A percentile compares a stretch with the other conserved stretches of the same genome.
phyloP scores from a whole-genome alignment of 2,888 invertebrate species.

The Agrotis segetum region DNA sequence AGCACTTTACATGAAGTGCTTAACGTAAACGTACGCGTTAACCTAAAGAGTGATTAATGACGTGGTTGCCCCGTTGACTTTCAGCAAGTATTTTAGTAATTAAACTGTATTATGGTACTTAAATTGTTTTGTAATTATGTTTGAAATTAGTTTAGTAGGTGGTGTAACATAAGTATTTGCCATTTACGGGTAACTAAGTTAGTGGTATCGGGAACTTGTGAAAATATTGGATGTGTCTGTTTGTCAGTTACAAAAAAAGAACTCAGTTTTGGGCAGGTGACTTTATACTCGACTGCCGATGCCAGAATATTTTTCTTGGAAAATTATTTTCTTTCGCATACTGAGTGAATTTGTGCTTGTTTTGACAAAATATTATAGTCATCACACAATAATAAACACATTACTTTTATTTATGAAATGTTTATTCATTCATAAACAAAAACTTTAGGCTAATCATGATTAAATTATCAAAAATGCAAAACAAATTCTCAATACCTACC shows the following conservation, averaged over 20 bases:
- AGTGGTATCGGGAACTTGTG: not conserved
- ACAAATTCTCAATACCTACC: not conserved
- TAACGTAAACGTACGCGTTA: constrained; percentile 54
- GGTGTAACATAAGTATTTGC: not conserved
- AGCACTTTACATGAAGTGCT: constrained; percentile 46
- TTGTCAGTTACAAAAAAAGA: too few species aligned
- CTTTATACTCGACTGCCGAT: too few species aligned
- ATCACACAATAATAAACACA: too few species aligned
- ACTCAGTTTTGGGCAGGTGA: too few species aligned
- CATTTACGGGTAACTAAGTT: not conserved
- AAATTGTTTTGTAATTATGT: constrained; percentile 37
- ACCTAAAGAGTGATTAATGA: constrained; percentile 59
- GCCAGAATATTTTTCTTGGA: too few species aligned
- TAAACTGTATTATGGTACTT: constrained; percentile 30
- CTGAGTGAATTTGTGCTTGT: too few species aligned
- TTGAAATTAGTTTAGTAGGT: constrained; percentile 24
- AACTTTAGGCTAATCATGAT: too few species aligned
- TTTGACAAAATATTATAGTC: too few species aligned
- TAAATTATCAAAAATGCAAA: too few species aligned
- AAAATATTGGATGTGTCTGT: not conserved
- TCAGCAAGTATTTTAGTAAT: constrained; percentile 56
- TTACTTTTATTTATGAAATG: too few species aligned
- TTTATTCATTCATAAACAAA: too few species aligned
- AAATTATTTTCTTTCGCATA: too few species aligned
- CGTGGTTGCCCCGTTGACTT: constrained; percentile 43